Conservation (phyloP, 2,888 invertebrate genomes). For the Quadriops clusia region DNA sequence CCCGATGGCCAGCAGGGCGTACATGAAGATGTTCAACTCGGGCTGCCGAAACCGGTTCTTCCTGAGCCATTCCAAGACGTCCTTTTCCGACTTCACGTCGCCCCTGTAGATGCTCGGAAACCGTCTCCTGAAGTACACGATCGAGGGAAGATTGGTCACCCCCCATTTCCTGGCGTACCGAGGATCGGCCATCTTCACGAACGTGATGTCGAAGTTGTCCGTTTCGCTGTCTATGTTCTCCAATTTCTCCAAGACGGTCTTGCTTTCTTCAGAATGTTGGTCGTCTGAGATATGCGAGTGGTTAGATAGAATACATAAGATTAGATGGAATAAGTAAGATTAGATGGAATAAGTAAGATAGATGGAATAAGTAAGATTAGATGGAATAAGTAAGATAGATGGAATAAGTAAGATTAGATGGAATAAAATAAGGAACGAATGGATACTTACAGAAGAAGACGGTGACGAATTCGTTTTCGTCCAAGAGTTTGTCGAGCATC, state of each 20-base stretch:
- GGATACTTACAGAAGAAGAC: constrained; percentile 87
- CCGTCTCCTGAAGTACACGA: constrained; percentile 82
- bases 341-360: no score
- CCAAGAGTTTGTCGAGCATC: constrained; percentile 88
- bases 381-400: constrained; percentile 1
- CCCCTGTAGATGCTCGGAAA: constrained; percentile 91
- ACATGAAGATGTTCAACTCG: constrained; percentile 89
- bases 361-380: no score
- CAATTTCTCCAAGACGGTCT: constrained; percentile 69
- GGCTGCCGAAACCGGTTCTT: constrained; percentile 89
- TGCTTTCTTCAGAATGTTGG: constrained; percentile 66
- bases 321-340: no score
- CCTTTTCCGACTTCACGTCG: constrained; percentile 69
- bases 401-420: no score
- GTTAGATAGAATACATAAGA: no score
- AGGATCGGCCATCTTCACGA: constrained; percentile 87
- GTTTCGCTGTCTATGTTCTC: constrained; percentile 94
- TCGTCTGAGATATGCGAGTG: constrained; percentile 65
- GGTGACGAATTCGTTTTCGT: constrained; percentile 89
- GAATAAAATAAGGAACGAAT: no score
- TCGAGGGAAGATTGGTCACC: constrained; percentile 78
- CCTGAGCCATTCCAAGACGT: constrained; percentile 84
- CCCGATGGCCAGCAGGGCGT: constrained; percentile 75
- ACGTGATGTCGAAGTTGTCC: constrained; percentile 85
- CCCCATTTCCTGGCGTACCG: constrained; percentile 91